phyloP scores from a whole-genome alignment of 1,140 invertebrate species.

The Dufourea novaeangliae region DNA sequence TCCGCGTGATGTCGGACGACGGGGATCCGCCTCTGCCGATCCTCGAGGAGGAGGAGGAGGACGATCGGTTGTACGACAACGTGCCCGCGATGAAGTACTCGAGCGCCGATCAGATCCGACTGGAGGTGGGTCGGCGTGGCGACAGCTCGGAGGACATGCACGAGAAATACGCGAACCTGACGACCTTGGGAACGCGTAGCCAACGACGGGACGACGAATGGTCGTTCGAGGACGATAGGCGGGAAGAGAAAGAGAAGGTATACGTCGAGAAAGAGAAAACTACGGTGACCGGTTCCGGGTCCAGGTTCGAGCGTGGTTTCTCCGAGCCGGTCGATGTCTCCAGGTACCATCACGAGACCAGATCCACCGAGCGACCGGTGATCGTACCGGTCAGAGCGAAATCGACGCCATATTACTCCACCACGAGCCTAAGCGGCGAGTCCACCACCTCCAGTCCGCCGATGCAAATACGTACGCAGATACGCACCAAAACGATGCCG shows the following conservation, averaged over 20 bases:
- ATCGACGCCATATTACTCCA: constrained; percentile 79
- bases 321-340: constrained; percentile 67
- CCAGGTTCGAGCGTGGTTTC: constrained; percentile 68
- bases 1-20: constrained; percentile 63
- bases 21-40: constrained; percentile 66
- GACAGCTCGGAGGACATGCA: constrained; percentile 80
- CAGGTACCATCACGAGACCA: constrained; percentile 71
- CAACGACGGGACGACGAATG: constrained; percentile 73
- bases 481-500: constrained; percentile 79
- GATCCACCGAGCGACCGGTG: constrained; percentile 77
- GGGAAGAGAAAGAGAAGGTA: constrained; percentile 30
- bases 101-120: constrained; percentile 70
- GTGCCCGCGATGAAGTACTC: constrained; percentile 79
- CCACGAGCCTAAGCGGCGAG: constrained; percentile 80
- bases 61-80: constrained; percentile 77
- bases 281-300: constrained; percentile 8
- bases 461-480: constrained; percentile 77
- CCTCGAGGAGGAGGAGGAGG: constrained; percentile 77
- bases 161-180: constrained; percentile 75
- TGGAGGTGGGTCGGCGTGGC: constrained; percentile 74
- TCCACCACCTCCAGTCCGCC: constrained; percentile 80
- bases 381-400: constrained; percentile 76
- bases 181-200: constrained; percentile 56
- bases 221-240: constrained; percentile 73
- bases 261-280: not conserved